Evolutionary conservation across 2,113 vertebrate genomes (phyloP), one percentile per base, ranked within the genome.

Genomic region (Boulengeromyrus knoepffleri): DNA sequence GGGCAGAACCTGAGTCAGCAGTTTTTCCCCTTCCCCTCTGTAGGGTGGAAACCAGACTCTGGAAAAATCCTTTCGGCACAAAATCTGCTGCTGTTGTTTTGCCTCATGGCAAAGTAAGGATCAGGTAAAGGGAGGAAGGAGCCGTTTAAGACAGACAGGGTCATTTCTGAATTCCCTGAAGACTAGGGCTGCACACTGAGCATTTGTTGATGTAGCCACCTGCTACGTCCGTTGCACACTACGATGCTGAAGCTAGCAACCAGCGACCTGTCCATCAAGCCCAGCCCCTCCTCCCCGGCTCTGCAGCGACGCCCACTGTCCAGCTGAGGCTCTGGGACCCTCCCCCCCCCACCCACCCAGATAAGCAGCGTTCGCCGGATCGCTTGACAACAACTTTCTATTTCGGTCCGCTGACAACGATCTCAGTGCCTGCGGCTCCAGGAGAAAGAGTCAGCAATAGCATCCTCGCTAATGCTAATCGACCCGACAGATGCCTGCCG

Each of bases 21-120:
- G 27, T 62, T 83, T 89, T 58, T 62, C 21, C 39, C 45, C 36
- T 42, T 19, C 36, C 49, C 77, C 49, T 56, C 49, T 10, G 24
- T 56, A n/a, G n/a, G 19, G 50, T 19, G 89, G 77, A 89, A 89
- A 89, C 89, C 13, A 42, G 36, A 89, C 36, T 46, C 74, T 52
- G 9, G 53, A 85, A 52, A n/a, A 45, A 3, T 84, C 19, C 17
- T 7, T 52, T 53, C 49, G 27, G 12, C 31, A 52, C 5, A 1
- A 36, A 50, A 12, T 12, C 47, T 3, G n/a, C 9, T 3, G 85
- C 27, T 36, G 46, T 27, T 52, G 13, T 31, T 49, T 47, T 21
- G 47, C 24, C 47, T 50, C 45, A 31, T 10, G 10, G 62, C n/a
- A 31, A 70, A 70, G 62, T 70, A 70, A 70, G 62, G 62, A 70